phyloP scores from a whole-genome alignment of 2,888 invertebrate genomes.

The Ferdinandea cuprea region DNA sequence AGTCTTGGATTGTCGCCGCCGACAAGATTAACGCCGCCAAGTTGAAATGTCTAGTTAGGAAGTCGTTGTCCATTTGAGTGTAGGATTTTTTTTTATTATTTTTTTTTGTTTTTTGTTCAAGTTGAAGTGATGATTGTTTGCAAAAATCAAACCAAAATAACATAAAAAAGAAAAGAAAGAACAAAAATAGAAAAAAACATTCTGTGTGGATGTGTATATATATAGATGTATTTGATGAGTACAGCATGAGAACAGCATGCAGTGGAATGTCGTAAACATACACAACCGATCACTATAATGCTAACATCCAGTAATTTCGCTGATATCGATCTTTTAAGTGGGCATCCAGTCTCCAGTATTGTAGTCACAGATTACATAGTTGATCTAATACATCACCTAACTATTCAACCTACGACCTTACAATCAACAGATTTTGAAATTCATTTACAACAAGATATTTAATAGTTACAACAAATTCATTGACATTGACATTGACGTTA shows the following conservation, averaged over 20 bases:
- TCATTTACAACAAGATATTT: too few species aligned
- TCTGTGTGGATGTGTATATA: slow-evolving; percentile 52
- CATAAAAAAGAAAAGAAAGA: slow-evolving; percentile 71
- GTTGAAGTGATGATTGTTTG: slow-evolving; percentile 47
- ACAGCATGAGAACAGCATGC: slow-evolving; percentile 19
- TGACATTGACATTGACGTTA: too few species aligned
- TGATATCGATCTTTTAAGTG: too few species aligned
- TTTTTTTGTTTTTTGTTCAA: too few species aligned
- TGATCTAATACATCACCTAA: too few species aligned
- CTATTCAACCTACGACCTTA: too few species aligned
- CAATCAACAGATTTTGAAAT: too few species aligned
- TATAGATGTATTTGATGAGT: slow-evolving; percentile 28
- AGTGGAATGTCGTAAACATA: slow-evolving; percentile 13
- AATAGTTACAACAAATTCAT: too few species aligned
- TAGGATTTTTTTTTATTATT: too few species aligned
- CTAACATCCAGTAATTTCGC: slow-evolving; percentile 9
- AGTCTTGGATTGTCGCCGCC: slow-evolving; percentile 68
- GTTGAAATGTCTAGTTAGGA: slow-evolving; percentile 76
- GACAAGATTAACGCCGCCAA: slow-evolving; percentile 48
- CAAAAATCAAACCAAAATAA: slow-evolving; percentile 65
- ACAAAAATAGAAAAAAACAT: slow-evolving; percentile 68
- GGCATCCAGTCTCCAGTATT: too few species aligned
- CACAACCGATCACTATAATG: slow-evolving; percentile 34
- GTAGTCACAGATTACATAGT: too few species aligned
- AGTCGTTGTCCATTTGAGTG: slow-evolving; percentile 41